Conservation (phyloP, 2,113 vertebrate species). For the Cyanoderma ruficeps region DNA sequence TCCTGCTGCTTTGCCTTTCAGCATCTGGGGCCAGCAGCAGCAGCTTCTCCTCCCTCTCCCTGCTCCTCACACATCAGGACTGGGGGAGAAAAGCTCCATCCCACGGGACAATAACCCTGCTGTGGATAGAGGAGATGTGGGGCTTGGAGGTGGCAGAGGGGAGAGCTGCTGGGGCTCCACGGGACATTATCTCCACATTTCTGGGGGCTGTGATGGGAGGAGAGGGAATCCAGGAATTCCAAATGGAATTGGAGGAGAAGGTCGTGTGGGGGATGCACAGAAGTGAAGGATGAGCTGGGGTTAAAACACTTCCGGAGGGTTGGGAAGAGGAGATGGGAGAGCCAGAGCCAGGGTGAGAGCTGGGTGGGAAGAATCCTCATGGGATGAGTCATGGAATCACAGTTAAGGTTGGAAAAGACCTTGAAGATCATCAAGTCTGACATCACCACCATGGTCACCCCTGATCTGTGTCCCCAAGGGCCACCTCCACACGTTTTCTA, state of each 20-base stretch:
- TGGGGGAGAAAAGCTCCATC: neutral
- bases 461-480: neutral
- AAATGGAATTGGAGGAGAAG: neutral
- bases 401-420: neutral
- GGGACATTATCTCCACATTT: neutral
- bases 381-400: neutral
- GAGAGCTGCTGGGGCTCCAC: neutral
- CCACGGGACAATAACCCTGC: fast-evolving
- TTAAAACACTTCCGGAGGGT: neutral
- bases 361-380: neutral
- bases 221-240: neutral
- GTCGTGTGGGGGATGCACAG: neutral
- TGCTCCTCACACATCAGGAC: fast-evolving
- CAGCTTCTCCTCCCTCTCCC: neutral
- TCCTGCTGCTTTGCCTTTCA: constrained; percentile 20
- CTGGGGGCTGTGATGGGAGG: neutral
- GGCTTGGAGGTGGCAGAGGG: neutral
- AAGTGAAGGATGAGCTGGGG: neutral
- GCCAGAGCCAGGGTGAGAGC: neutral
- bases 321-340: neutral
- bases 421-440: neutral
- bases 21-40: neutral
- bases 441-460: neutral
- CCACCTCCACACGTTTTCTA: fast-evolving
- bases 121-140: fast-evolving